Evolutionary conservation across 2,888 invertebrate species (phyloP).

Genomic region (Meghimatium bilineatum): DNA sequence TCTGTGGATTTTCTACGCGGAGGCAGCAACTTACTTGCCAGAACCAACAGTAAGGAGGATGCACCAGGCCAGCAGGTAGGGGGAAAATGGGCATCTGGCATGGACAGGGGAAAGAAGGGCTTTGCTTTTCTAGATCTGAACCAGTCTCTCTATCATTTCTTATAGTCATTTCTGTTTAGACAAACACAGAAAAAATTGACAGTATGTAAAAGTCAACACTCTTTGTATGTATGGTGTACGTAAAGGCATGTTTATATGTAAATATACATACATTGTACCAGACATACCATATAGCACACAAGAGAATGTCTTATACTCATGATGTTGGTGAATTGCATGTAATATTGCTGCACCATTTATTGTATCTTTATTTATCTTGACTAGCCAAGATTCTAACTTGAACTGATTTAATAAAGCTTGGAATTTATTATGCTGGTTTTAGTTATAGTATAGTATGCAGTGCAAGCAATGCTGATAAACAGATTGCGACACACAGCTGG

Average conservation of each 20-base stretch:
- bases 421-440: not conserved
- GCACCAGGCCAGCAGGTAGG: conserved; percentile 54
- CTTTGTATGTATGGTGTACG: not conserved
- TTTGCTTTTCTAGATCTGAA: not conserved
- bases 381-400: not conserved
- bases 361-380: not conserved
- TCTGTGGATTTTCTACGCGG: conserved; percentile 72
- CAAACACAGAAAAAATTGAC: not conserved
- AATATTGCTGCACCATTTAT: not conserved
- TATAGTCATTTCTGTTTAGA: not conserved
- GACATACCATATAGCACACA: not conserved
- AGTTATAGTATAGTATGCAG: not conserved
- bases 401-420: not conserved
- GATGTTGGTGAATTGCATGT: not conserved
- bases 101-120: conserved; percentile 15
- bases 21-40: conserved; percentile 67
- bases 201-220: not conserved
- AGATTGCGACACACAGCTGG: no score
- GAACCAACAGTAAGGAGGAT: conserved; percentile 71
- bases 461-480: no score
- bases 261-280: not conserved
- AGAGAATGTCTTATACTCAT: not conserved
- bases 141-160: not conserved
- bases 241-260: conserved; percentile 12
- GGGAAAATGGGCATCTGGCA: conserved; percentile 22